Base-by-base conservation (phyloP, 1,140 invertebrate species). In the Ruditapes philippinarum region DNA sequence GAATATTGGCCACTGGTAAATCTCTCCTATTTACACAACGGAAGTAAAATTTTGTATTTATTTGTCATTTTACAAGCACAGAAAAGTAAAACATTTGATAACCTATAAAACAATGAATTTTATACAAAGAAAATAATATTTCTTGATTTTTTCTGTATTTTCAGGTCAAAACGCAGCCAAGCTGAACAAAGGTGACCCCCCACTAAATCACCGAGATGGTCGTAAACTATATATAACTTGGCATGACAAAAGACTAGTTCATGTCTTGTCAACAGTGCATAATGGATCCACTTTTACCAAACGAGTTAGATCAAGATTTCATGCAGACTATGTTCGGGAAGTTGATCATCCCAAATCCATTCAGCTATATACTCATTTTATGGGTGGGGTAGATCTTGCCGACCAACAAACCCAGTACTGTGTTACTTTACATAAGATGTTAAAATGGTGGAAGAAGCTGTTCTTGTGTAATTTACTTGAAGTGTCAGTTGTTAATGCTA, bases 301-400 rank as follows among this genome's bases (percentile, higher is more conserved):
- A 78, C 40, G 28, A 49, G 73, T 51, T 25, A 78, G 73, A 11
- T 78, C 73, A 78, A 49, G 42, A 78, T 45, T 45, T 17, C 11
- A 49, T 78, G 0, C 1, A 1, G 28, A 78, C 42, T 49, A 17
- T 49, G 0, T 4, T 14, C 19, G 73, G 17, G 73, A 78, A 11
- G 73, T 78, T 3, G 73, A 78, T n/a, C 38, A 78, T 17, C 73
- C 42, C 2, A 33, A 49, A 14, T 40, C 73, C 28, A n/a, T 54
- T 22, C 73, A 78, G 19, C 7, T 49, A 40, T 78, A 49, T 49
- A 45, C 42, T 25, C 40, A 78, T 1, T 49, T 17, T 49, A 78
- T 78, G 73, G 73, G 73, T n/a, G 42, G 73, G 42, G 42, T 78
- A n/a, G 40, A 78, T n/a, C 40, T 42, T 25, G 73, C 73, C 3